Conservation (phyloP, 2,113 vertebrate genomes). For the Sander vitreus region DNA sequence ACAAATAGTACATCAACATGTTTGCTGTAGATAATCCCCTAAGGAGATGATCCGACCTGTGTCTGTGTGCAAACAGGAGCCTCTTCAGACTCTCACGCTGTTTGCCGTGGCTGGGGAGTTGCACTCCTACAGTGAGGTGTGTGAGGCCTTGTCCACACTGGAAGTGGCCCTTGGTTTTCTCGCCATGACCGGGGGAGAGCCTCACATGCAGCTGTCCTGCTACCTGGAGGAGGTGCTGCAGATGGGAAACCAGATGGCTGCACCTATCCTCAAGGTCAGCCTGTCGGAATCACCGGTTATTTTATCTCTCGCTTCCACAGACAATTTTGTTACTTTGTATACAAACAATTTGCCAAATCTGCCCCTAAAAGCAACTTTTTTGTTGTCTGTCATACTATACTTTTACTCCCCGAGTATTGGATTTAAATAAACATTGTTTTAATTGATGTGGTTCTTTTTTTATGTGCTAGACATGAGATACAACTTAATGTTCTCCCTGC, state of each 20-base stretch:
- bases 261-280: slow-evolving; percentile 88
- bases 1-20: not conserved
- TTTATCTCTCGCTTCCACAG: slow-evolving; percentile 12
- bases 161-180: slow-evolving; percentile 93
- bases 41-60: not conserved
- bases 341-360: not conserved
- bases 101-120: slow-evolving; percentile 86
- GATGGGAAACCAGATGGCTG: slow-evolving; percentile 89
- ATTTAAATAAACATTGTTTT: not conserved
- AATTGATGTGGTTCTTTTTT: not conserved
- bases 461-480: not conserved
- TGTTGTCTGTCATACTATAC: not conserved
- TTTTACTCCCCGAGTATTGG: not conserved
- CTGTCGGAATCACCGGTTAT: slow-evolving; percentile 23
- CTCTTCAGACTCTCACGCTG: slow-evolving; percentile 84
- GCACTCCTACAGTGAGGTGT: slow-evolving; percentile 92
- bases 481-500: not conserved
- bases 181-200: slow-evolving; percentile 88
- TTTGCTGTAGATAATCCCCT: not conserved
- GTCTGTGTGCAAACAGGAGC: slow-evolving; percentile 76
- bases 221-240: slow-evolving; percentile 89
- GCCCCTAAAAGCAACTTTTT: not conserved
- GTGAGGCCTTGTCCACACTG: slow-evolving; percentile 89
- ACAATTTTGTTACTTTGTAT: slow-evolving; percentile 7
- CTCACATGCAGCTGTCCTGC: slow-evolving; percentile 83